Evolutionary conservation across 1,140 invertebrate species (phyloP).

Genomic region (Bombus superbus): DNA sequence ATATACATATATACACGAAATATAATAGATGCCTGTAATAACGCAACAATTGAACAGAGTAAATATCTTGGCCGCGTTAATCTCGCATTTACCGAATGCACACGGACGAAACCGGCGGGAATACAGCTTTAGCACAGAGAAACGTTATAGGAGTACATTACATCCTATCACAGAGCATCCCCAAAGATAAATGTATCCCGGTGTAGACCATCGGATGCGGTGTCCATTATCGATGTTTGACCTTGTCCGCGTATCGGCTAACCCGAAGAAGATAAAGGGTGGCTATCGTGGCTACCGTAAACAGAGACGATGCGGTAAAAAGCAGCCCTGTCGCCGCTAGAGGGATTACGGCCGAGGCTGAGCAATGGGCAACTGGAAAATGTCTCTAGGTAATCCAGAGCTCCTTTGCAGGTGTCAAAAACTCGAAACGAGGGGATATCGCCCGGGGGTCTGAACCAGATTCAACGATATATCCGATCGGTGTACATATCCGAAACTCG

Average conservation of each 20-base stretch:
- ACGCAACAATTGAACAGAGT: background rate
- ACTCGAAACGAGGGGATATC: background rate
- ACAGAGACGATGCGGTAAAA: background rate
- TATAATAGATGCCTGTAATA: background rate
- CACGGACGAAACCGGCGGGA: background rate
- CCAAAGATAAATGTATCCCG: constrained; percentile 11
- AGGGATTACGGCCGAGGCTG: constrained; percentile 1
- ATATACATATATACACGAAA: no score
- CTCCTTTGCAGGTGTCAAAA: constrained; percentile 12
- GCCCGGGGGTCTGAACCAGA: constrained; percentile 4
- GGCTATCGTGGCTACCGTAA: background rate
- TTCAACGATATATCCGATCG: constrained; percentile 49
- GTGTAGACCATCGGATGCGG: background rate
- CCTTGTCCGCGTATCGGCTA: constrained; percentile 12
- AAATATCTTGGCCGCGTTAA: background rate
- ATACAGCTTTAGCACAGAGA: no score
- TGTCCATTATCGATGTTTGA: constrained; percentile 35
- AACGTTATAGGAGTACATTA: background rate
- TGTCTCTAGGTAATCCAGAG: constrained; percentile 7
- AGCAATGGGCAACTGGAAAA: constrained; percentile 21
- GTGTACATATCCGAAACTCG: no score
- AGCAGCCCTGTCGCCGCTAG: constrained; percentile 3
- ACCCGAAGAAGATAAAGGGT: constrained; percentile 12
- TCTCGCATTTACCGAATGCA: background rate
- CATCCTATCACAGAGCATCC: background rate